Base-by-base conservation (phyloP, 2,888 invertebrate species). In the Tetanocera ferruginea region DNA sequence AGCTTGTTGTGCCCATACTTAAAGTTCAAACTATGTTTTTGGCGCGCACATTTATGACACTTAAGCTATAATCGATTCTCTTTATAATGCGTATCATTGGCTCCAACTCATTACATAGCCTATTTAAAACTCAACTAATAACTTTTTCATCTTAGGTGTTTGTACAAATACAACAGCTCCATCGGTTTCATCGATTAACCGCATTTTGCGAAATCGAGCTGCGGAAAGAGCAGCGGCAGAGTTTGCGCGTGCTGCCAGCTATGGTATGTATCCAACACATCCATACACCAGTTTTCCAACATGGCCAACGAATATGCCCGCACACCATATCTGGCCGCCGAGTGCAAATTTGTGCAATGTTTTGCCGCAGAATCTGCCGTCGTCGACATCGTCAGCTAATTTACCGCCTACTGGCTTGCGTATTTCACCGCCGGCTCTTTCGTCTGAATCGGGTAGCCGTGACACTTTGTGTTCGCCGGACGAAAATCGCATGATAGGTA, bases 181-280 rank as follows among this genome's bases (percentile, higher is more conserved):
- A 0, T 98, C 97, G 72, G 98, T 98, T 3, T 97, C 97, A 86
- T 98, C 98, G 83, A 98, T 98, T 89, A 98, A 98, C 91, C 93
- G 99, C 84, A 99, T 99, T 87, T 91, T 99, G 76, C 91, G 99
- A 81, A 98, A 98, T 89, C 93, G 98, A 14, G 98, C 98, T 0
- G 98, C 98, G 0, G 98, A 99, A 89, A 91, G 98, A 6, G 98
- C 98, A 0, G 98, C 98, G 0, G 97, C 97, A 0, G 98, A 98
- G 90, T 97, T 98, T 84, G 97, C 98, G 0, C 91, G 97, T 19
- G 97, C 96, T 0, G 96, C 97, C 0, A 97, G 96, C 17, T 97
- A 97, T 87, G 96, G 96, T 0, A 95, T 96, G 89, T 94, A 94
- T 71, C 94, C 94, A 11, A 82, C 87, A 34, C 95, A 95, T 83